Base-by-base conservation (phyloP, 2,113 vertebrate species). In the Scatophagus argus region DNA sequence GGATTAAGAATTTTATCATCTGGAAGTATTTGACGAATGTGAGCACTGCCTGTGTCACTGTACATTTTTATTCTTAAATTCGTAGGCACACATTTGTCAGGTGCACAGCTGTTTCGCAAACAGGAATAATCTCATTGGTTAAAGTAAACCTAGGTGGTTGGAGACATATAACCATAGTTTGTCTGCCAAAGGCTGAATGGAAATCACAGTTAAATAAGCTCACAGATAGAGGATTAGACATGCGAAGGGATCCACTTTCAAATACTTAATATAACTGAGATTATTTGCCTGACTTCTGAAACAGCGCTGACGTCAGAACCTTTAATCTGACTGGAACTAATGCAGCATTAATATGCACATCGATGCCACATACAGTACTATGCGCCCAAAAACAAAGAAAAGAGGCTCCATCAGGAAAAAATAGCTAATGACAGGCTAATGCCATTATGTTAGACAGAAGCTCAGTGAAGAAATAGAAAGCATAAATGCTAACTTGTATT, bases 251-350 rank as follows among this genome's bases (percentile, higher is more conserved):
- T 54, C 75, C 58, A 31, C 46, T 34, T 47, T 65, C 44, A 41
- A 46, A 70, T 1, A 72, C 47, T 58, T 43, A 39, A 67, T 66
- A 34, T 34, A 63, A 43, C 65, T 52, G 10, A 74, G 65, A 75
- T 75, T 39, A 75, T 47, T 52, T 54, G 43, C 17, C 36, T 46
- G 47, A 68, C 39, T 49, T 56, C 32, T 34, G 32, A 68, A 62
- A 65, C 60, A 25, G 23, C 6, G 6, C n/a, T 38, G 41, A 78
- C 29, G n/a, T 68, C 47, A 58, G 21, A 58, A 1, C 29, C 52
- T 29, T 8, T 75, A 27, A 75, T 79, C 64, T 41, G 44, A 65
- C 51, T 43, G 74, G 55, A 83, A 62, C 74, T 68, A 47, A 83
- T 61, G 14, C 32, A n/a, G 19, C 16, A 46, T 47, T 55, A 66